Evolutionary conservation across 2,113 vertebrate genomes (phyloP), one percentile per base, ranked within the genome.

Genomic region (Castor canadensis): DNA sequence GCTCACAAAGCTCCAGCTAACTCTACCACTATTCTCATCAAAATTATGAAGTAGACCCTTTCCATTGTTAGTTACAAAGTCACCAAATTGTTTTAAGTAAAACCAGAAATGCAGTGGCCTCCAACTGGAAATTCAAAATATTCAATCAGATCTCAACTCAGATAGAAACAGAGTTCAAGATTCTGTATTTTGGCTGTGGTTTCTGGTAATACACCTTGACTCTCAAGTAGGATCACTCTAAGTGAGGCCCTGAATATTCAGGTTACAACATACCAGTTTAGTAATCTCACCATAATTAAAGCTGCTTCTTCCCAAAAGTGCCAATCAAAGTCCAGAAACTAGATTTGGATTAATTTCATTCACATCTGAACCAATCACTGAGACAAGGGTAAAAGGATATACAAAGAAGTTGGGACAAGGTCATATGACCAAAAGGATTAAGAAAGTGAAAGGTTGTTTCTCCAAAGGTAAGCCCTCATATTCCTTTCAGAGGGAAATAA

Each of bases 401-500:
- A 9, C 38, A 66, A 17, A 84, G 35, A 92, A 4, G 7, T 17
- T 49, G 19, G 43, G 5, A 54, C 24, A n/a, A 47, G n/a, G 4
- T 43, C 62, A 45, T 26, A 64, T 43, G 16, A 47, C 9, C 56
- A 35, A 22, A 32, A 79, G n/a, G 40, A 62, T 10, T 86, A 43
- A 95, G 6, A 82, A 24, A 12, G 1, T 13, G 26, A 56, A 81
- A 45, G 9, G 4, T 75, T 77, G 15, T 79, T 86, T 90, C 26
- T 58, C 28, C 40, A 58, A 75, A 52, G 26, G 6, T 56, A 79
- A 80, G 40, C 2, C 9, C 30, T 62, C 35, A 1, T 12, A 10
- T 17, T 43, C 62, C 45, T 17, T 1, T 60, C 0, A 1, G 1
- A n/a, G 3, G 9, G 5, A 8, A 2, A 17, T 17, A 15, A 17